Evolutionary conservation across 2,888 invertebrate species (phyloP), one percentile per base, ranked within the genome.

Genomic region (Tetanocera ferruginea): DNA sequence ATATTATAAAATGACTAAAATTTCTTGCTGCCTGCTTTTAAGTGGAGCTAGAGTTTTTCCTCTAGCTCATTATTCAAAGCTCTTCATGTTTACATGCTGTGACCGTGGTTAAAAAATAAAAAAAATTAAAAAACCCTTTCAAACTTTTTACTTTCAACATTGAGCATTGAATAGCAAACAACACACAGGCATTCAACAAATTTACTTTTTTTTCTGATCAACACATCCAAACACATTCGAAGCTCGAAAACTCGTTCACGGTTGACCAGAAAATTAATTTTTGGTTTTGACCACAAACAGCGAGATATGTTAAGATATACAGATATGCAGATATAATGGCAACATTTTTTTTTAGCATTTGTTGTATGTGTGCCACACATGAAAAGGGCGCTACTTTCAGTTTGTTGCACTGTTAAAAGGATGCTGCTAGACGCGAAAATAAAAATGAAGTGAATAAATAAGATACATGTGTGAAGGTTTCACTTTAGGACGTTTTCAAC

Each of bases 221-320:
- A 55, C 55, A 49, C 6, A 55, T 9, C 19, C n/a, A n/a, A 23
- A 55, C 55, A 23, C 55, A 23, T 55, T 55, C 19, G 55, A 19
- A 43, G 14, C 43, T 43, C 43, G 28, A 28, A 60, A 60, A 3
- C 37, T 37, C 37, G 31, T 66, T 66, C 66, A 66, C 37, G 66
- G 66, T 66, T 66, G 34, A 66, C 66, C 66, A 37, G 66, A 66
- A 66, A 66, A 66, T 66, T 66, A 66, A 66, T 66, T 66, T 66
- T 66, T 66, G 34, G 60, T 37, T 31, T 66, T 34, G 66, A 66
- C 37, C 66, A 66, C 66, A 66, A 66, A 37, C 66, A 66, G 37
- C 31, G 66, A 66, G 19, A 66, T 66, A 19, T 37, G 66, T 25
- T 28, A 28, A 28, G 28, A 60, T 60, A 60, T 43, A 43, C 43